Base-by-base conservation (phyloP, 2,113 vertebrate species). In the Cardinalis cardinalis region DNA sequence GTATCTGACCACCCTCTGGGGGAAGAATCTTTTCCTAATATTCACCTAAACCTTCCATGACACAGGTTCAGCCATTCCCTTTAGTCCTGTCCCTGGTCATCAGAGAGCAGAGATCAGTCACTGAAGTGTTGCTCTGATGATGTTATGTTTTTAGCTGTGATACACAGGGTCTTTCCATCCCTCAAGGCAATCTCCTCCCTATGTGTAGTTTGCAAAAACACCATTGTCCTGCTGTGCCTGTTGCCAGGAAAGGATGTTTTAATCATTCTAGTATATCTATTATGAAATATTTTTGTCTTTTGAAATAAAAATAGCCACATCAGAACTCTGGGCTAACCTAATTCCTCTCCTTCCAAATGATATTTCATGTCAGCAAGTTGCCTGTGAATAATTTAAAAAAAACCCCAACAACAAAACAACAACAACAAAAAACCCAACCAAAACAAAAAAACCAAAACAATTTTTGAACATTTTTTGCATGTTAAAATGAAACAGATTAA, bases 241-340 rank as follows among this genome's bases (percentile, higher is more conserved):
- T 53, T 87, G 32, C 80, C 77, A 90, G 70, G 74, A 78, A 95
- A 87, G 77, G 32, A 43, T 66, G 59, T 90, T 90, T 90, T 69
- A 90, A 92, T 64, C 61, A 23, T 58, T 60, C 41, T 18, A 34
- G 32, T 44, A 24, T 1, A 3, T 53, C 41, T 70, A 25, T 82
- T 65, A 87, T 34, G 40, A 94, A 76, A 78, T 51, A 80, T 75
- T 91, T 93, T 74, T 87, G 41, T 19, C 70, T 89, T 88, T 44
- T 5, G 1, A 66, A 76, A 77, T 43, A 86, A 86, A 95, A 94
- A 77, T 63, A 89, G 51, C 60, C 24, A 20, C 14, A 83, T 28
- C 29, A 52, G 61, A 46, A 71, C 61, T 78, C 44, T 61, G 79
- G 53, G 40, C 31, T 73, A 83, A 68, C 44, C 36, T 21, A 52